Conservation (phyloP, 2,113 vertebrate species). For the Vidua chalybeata region DNA sequence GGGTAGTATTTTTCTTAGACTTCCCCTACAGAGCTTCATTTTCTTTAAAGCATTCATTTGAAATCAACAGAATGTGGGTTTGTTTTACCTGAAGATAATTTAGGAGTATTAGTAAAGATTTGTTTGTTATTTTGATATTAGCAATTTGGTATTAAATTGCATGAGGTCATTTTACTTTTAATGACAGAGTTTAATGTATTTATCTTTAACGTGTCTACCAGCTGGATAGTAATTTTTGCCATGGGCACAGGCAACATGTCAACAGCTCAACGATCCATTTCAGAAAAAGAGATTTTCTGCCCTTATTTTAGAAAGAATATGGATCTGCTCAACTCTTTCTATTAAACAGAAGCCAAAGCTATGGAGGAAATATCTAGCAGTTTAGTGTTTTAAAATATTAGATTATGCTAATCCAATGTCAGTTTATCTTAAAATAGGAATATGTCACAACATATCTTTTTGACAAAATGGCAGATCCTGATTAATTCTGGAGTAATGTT, state of each 20-base stretch:
- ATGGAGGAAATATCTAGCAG: background rate
- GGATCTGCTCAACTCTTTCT: background rate
- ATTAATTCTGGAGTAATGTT: background rate
- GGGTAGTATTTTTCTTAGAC: background rate
- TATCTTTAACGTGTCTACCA: background rate
- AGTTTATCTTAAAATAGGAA: background rate
- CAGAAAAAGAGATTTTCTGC: background rate
- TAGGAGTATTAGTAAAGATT: background rate
- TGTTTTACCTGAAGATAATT: background rate
- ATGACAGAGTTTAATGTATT: background rate
- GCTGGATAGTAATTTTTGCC: background rate
- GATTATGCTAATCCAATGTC: background rate
- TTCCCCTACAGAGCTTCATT: background rate
- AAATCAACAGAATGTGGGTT: background rate
- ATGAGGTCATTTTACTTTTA: background rate
- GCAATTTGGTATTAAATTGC: background rate
- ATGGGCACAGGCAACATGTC: background rate
- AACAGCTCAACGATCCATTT: background rate
- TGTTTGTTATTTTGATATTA: background rate
- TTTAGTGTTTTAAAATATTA: background rate
- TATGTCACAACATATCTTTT: background rate
- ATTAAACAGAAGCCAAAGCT: background rate
- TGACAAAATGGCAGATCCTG: background rate
- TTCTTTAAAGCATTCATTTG: background rate
- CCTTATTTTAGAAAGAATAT: background rate